Evolutionary conservation across 2,113 vertebrate species (phyloP), one percentile per base, ranked within the genome.

Genomic region (Cryptotis parvus): DNA sequence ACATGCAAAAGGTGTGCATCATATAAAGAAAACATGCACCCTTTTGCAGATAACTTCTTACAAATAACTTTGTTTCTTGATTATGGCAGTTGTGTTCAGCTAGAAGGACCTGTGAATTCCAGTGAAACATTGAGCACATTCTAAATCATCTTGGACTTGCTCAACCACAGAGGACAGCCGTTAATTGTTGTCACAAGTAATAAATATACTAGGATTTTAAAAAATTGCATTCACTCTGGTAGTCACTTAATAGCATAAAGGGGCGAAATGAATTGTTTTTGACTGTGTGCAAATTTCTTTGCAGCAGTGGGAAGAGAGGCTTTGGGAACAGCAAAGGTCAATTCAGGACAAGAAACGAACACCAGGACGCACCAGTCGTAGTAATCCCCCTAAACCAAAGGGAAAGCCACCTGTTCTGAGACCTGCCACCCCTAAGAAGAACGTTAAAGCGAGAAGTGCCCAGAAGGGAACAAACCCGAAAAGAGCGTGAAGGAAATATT

Each of bases 231-330:
- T 14, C 4, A 24, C 45, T 69, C 63, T 74, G 41, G 2, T 70
- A 11, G 16, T 1, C 24, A 29, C 9, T 66, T n/a, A 31, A 35
- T 10, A 86, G 31, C 58, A 37, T 63, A 61, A 85, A 91, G 31
- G 22, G 1, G 20, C 82, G 52, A 49, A 29, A 10, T 35, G n/a
- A 31, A 39, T 39, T 45, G 93, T 9, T 52, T 93, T 3, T 26
- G 45, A 81, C 27, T 33, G 15, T 91, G 31, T 94, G 65, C 43
- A 75, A 49, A 55, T 39, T 95, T 24, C 85, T 95, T 97, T 70
- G 55, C 95, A 98, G 98, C 97, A 98, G 87, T 98, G 98, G 98
- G 98, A 98, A 85, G 97, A 98, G 93, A 97, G 98, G 75, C 96
- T 98, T n/a, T 98, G 94, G 77, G 98, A 98, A 55, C 97, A 98